phyloP scores from a whole-genome alignment of 1,140 invertebrate species.

The Papilio xuthus region DNA sequence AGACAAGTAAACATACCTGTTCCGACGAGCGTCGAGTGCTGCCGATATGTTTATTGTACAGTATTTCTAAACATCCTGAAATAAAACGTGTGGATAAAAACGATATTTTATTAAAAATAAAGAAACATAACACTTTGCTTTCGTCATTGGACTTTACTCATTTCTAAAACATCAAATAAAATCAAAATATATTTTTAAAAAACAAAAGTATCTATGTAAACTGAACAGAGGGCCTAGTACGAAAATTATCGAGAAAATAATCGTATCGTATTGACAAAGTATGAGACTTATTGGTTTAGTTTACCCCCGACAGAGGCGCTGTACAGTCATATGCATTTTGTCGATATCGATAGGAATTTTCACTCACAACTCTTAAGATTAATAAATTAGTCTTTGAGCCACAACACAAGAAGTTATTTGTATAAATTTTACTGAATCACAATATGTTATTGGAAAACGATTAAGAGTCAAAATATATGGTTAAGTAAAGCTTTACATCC shows the following conservation, averaged over 20 bases:
- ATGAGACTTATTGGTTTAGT: too few species aligned
- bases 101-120: neutral
- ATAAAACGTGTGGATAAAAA: neutral
- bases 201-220: neutral
- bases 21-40: neutral
- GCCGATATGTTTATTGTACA: constrained; percentile 9
- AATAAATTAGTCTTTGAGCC: neutral
- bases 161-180: neutral
- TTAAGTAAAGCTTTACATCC: neutral
- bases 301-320: too few species aligned
- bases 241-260: too few species aligned
- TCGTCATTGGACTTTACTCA: neutral
- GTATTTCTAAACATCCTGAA: constrained; percentile 10
- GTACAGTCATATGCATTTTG: too few species aligned
- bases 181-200: neutral
- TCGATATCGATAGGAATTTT: too few species aligned
- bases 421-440: too few species aligned
- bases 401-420: too few species aligned
- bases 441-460: neutral
- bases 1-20: constrained; percentile 24
- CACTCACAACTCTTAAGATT: neutral
- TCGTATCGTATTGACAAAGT: too few species aligned
- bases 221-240: neutral
- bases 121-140: neutral
- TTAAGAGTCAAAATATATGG: neutral